A percentile compares a stretch with the other conserved stretches of the same genome.
Conservation (phyloP, 2,888 invertebrate species). For the Ophioninae sp. region DNA sequence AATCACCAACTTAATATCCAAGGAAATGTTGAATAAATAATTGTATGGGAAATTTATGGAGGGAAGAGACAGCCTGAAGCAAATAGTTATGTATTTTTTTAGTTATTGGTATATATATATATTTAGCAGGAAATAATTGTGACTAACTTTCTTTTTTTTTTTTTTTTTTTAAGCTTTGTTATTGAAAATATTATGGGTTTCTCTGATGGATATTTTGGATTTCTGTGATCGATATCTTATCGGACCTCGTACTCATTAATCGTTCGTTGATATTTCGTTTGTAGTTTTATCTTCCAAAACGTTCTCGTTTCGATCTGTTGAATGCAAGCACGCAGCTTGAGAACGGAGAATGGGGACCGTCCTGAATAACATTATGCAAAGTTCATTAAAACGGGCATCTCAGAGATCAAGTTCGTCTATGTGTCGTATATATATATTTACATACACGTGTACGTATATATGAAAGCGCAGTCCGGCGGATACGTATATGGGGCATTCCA, state of each 20-base stretch:
- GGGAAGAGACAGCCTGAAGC: neutral
- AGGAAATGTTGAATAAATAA: slow-evolving; percentile 49
- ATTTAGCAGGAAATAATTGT: neutral
- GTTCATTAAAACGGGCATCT: slow-evolving; percentile 76
- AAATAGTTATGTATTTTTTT: neutral
- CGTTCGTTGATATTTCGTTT: neutral
- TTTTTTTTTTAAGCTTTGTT: too few species aligned
- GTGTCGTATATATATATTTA: slow-evolving; percentile 1
- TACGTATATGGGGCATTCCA: too few species aligned
- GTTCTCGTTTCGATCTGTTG: slow-evolving; percentile 8
- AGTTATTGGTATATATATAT: neutral
- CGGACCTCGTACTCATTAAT: neutral
- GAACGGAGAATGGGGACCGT: slow-evolving; percentile 61
- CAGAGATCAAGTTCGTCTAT: slow-evolving; percentile 59
- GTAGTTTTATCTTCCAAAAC: neutral
- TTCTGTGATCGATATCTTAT: too few species aligned
- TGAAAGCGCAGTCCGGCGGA: neutral
- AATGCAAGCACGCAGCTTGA: neutral
- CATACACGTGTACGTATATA: neutral
- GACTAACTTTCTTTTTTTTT: too few species aligned
- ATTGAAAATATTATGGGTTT: too few species aligned
- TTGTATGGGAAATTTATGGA: slow-evolving; percentile 17
- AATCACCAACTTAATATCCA: slow-evolving; percentile 19
- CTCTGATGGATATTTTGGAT: too few species aligned
- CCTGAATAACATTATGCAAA: slow-evolving; percentile 76